These are phyloP conservation scores for Hippopotamus amphibius DNA, from an alignment of 2,113 vertebrate genomes.

Conservation along the genomic window DNA sequence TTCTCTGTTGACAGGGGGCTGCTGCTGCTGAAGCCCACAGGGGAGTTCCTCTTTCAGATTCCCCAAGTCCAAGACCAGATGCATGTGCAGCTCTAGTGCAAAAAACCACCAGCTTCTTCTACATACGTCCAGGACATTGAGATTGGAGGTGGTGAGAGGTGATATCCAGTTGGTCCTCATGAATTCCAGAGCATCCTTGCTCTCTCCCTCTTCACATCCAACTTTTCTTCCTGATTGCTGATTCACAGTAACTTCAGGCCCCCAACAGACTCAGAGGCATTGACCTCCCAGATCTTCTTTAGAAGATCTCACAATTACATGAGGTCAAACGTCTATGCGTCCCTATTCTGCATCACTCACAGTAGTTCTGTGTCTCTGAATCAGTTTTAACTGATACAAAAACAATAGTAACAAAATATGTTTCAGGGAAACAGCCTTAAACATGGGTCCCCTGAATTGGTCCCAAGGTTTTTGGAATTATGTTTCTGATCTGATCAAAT, in stretches of 20 bases:
- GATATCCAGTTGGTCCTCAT: neutral
- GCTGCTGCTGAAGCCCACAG: neutral
- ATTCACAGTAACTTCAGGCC: neutral
- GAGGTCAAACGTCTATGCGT: neutral
- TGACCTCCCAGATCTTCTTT: neutral
- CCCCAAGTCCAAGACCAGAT: neutral
- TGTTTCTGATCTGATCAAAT: neutral
- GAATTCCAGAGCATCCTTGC: neutral
- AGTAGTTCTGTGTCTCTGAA: neutral
- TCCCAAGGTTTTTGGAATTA: neutral
- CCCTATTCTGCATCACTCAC: neutral
- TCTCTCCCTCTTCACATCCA: neutral
- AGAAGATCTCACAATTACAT: neutral
- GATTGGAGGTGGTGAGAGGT: neutral
- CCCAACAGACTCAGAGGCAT: neutral
- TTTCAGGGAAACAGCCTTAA: neutral
- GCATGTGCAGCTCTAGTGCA: no score
- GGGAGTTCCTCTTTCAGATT: neutral
- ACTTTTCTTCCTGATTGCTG: neutral
- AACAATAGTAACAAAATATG: neutral
- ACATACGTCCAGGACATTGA: neutral
- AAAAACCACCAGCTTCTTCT: neutral
- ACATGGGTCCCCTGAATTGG: neutral
- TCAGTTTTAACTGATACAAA: neutral
- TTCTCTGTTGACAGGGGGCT: neutral